Evolutionary conservation across 2,888 invertebrate genomes (phyloP).

Genomic region (Lampropteryx suffumata): DNA sequence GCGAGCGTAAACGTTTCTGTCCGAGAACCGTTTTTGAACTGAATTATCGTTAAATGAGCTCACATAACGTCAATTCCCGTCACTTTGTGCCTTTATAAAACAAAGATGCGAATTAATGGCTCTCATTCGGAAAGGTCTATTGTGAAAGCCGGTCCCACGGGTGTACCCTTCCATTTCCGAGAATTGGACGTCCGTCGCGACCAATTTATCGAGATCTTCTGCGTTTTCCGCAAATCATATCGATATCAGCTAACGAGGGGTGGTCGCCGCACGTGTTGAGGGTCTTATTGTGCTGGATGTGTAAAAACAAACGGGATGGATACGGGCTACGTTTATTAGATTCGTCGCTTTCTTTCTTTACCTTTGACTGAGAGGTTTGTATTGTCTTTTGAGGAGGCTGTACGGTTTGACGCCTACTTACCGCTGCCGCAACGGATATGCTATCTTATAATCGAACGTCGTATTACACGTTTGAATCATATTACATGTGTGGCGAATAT

Average conservation of each 20-base stretch:
- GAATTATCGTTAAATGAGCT: constrained; percentile 71
- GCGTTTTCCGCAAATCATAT: constrained; percentile 54
- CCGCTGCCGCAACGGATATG: constrained; percentile 46
- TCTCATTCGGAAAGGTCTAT: constrained; percentile 77
- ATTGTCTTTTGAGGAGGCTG: constrained; percentile 71
- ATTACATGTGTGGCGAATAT: constrained; percentile 23
- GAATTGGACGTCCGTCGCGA: constrained; percentile 72
- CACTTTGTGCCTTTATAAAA: constrained; percentile 76
- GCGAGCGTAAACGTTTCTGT: constrained; percentile 43
- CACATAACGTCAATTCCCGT: constrained; percentile 72
- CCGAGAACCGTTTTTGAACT: constrained; percentile 51
- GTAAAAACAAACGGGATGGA: constrained; percentile 74
- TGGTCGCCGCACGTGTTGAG: constrained; percentile 45
- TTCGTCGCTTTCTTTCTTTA: constrained; percentile 78
- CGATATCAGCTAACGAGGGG: constrained; percentile 54
- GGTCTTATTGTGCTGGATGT: constrained; percentile 63
- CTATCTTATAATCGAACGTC: constrained; percentile 53
- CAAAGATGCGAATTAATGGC: constrained; percentile 81
- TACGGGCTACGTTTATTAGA: constrained; percentile 76
- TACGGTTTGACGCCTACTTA: constrained; percentile 64
- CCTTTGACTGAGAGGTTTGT: constrained; percentile 72
- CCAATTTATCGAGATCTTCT: constrained; percentile 61
- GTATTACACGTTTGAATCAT: constrained; percentile 39
- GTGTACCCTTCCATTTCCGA: constrained; percentile 77
- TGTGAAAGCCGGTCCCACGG: constrained; percentile 73